Base-by-base conservation (phyloP, 2,113 vertebrate species). In the Pachycephala philippinensis region DNA sequence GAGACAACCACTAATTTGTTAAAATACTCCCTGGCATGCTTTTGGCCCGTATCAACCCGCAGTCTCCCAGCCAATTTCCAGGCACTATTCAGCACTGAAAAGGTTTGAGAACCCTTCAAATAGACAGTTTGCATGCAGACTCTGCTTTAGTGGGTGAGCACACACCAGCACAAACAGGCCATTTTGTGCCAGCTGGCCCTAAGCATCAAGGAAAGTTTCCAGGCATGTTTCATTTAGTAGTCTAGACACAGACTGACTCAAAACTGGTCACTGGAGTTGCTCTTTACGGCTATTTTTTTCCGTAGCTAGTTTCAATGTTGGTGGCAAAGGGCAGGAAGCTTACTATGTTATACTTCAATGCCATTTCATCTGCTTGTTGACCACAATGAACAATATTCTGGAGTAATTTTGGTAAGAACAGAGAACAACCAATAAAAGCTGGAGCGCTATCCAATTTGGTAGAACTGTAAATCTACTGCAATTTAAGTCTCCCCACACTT, bases 111-210 rank as follows among this genome's bases (percentile, higher is more conserved):
- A 71, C 30, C 35, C 64, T 92, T 89, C 68, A 84, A 89, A 92
- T 3, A 40, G 23, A 74, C 39, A 59, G 93, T 96, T 59, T 87
- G 89, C 83, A 90, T 27, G 84, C 93, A 92, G 84, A 42, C 72
- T 84, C 79, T 81, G 79, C 91, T 89, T 92, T 77, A 63, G 31
- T 1, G 64, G 30, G 72, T 78, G 35, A 90, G 80, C 1, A 1
- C 44, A 89, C 47, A 95, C 68, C 93, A 90, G 60, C 76, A 93
- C 69, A 95, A 93, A 93, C 56, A 92, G 72, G 13, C 20, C 31
- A 28, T 10, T 89, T 81, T 86, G 50, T 87, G 91, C 94, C 96
- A 95, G 94, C 83, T 95, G 94, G 80, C 86, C 68, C 64, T 44
- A 52, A 63, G 60, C 56, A 59, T 14, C 27, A 84, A 84, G 68